phyloP scores from a whole-genome alignment of 2,113 vertebrate species.

The Serilophus lunatus region DNA sequence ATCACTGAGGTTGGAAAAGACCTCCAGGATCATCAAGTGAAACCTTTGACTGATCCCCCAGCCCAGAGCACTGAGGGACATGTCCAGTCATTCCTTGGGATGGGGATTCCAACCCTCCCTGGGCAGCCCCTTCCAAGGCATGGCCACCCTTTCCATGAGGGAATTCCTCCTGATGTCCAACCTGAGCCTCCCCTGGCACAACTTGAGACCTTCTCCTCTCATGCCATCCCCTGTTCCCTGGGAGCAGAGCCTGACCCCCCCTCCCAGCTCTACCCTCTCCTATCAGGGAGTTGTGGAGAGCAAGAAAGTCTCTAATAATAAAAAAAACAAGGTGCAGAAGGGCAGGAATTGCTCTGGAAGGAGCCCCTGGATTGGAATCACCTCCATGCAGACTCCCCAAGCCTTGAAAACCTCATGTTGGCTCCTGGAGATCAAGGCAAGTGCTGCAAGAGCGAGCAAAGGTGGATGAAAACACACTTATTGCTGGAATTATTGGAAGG shows the following conservation, averaged over 20 bases:
- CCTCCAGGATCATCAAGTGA: fast-evolving
- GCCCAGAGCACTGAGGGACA: background rate
- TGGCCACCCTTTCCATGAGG: background rate
- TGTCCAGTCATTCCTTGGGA: fast-evolving
- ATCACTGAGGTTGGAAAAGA: background rate
- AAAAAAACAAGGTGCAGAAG: background rate
- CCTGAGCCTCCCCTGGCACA: background rate
- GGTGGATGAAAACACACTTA: fast-evolving
- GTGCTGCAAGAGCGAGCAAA: fast-evolving
- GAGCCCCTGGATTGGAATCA: fast-evolving
- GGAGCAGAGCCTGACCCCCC: background rate
- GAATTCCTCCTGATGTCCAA: background rate
- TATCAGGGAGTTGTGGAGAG: background rate
- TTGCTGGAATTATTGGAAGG: background rate
- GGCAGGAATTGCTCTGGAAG: background rate
- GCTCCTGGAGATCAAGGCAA: background rate
- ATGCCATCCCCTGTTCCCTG: background rate
- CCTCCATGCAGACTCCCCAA: background rate
- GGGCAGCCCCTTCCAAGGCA: background rate
- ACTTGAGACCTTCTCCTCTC: background rate
- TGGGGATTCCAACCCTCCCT: background rate
- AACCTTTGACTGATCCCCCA: fast-evolving
- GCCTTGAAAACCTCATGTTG: fast-evolving
- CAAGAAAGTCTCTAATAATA: background rate
- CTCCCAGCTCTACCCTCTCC: fast-evolving